Evolutionary conservation across 2,113 vertebrate genomes (phyloP).

Genomic region (crab-eating macaque (Macaca fascicularis)): DNA sequence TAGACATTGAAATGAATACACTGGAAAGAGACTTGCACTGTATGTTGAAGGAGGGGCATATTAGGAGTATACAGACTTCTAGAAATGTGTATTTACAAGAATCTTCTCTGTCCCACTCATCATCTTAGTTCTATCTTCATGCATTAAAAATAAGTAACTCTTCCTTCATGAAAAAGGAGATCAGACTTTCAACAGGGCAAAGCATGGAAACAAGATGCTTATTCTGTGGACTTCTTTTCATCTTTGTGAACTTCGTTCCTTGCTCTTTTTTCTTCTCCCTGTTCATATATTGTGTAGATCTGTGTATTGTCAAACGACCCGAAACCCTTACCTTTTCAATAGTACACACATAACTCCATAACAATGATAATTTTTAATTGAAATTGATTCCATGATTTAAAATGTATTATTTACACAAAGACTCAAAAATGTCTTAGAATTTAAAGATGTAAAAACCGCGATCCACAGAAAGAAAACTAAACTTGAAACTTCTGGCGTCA

Average conservation of each 20-base stretch:
- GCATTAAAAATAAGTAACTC: conserved; percentile 31
- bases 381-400: not conserved
- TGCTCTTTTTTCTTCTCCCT: not conserved
- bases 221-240: not conserved
- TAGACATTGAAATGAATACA: not conserved
- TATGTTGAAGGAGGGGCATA: not conserved
- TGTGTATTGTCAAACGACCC: not conserved
- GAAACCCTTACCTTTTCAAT: not conserved
- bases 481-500: not conserved
- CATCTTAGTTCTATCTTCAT: not conserved
- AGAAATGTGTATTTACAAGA: not conserved
- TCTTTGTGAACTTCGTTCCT: not conserved
- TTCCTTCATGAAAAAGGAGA: conserved; percentile 17
- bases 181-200: not conserved
- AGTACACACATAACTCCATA: not conserved
- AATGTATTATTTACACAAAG: conserved; percentile 19
- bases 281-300: not conserved
- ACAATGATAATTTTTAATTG: conserved; percentile 10
- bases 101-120: not conserved
- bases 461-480: not conserved
- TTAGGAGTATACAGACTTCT: not conserved
- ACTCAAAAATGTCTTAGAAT: not conserved
- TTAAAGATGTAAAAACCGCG: not conserved
- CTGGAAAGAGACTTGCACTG: not conserved
- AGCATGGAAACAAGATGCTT: not conserved